These are phyloP conservation scores for Ruditapes philippinarum DNA, from an alignment of 1,140 invertebrate genomes.

Conservation along the genomic window DNA sequence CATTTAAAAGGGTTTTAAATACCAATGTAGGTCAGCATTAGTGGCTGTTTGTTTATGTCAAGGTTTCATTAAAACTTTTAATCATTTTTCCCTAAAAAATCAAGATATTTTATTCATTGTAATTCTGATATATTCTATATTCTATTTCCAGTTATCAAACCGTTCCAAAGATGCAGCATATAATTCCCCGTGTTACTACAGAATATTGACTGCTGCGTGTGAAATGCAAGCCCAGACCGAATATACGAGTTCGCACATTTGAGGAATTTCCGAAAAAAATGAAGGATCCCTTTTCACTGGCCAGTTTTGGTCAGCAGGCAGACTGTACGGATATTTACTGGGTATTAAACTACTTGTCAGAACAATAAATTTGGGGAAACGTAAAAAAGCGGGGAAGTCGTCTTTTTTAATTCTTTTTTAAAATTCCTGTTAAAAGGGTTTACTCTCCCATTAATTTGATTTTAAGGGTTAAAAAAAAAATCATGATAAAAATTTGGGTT, in stretches of 20 bases:
- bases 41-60: no score
- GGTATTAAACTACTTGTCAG: conserved; percentile 61
- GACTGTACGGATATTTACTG: conserved; percentile 67
- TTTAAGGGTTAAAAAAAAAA: background rate
- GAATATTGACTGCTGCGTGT: conserved; percentile 58
- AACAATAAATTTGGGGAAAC: background rate
- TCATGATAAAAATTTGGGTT: no score
- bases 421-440: background rate
- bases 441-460: background rate
- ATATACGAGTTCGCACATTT: background rate
- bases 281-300: background rate
- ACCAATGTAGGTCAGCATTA: no score
- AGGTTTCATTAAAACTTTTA: no score
- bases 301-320: conserved; percentile 48
- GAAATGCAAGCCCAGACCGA: conserved; percentile 30
- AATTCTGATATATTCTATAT: no score
- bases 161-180: background rate
- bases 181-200: conserved; percentile 50
- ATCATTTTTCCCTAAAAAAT: no score
- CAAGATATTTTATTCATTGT: no score
- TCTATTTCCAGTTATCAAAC: conserved; percentile 22
- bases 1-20: no score
- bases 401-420: no score
- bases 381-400: conserved; percentile 21
- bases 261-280: background rate